Evolutionary conservation across 2,797 vertebrate genomes (phyloP).

Genomic region (Lagocephalus sceleratus): DNA sequence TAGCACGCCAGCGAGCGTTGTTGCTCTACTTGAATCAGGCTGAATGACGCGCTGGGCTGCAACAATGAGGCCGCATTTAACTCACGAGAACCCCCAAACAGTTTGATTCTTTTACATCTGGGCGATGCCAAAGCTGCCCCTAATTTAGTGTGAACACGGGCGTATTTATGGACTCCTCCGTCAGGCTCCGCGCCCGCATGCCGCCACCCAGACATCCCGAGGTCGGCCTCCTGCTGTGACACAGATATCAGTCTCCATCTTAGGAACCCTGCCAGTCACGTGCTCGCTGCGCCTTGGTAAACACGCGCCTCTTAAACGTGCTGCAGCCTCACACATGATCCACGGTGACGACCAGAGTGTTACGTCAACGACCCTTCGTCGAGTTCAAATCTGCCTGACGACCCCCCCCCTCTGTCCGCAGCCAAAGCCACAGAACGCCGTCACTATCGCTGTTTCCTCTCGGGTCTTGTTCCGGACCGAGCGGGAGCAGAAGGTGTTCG

Average conservation of each 20-base stretch:
- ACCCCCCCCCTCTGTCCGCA: slow-evolving; percentile 39
- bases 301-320: slow-evolving; percentile 5
- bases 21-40: slow-evolving; percentile 20
- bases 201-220: slow-evolving; percentile 10
- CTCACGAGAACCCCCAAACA: no score
- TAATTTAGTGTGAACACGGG: no score
- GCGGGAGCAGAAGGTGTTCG: slow-evolving; percentile 88
- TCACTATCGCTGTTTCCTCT: slow-evolving; percentile 92
- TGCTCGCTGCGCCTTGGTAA: slow-evolving; percentile 1
- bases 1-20: slow-evolving; percentile 28
- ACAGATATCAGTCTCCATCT: slow-evolving; percentile 38
- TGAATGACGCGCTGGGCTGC: slow-evolving; percentile 20
- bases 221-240: slow-evolving; percentile 25
- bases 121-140: no score
- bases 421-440: slow-evolving; percentile 93
- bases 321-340: not conserved
- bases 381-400: not conserved
- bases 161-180: no score
- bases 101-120: no score
- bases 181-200: no score
- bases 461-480: slow-evolving; percentile 94
- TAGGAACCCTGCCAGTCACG: slow-evolving; percentile 45
- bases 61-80: no score
- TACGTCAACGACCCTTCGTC: not conserved
- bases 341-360: not conserved